Conservation (phyloP, 2,113 vertebrate species). For the Phalacrocorax carbo region DNA sequence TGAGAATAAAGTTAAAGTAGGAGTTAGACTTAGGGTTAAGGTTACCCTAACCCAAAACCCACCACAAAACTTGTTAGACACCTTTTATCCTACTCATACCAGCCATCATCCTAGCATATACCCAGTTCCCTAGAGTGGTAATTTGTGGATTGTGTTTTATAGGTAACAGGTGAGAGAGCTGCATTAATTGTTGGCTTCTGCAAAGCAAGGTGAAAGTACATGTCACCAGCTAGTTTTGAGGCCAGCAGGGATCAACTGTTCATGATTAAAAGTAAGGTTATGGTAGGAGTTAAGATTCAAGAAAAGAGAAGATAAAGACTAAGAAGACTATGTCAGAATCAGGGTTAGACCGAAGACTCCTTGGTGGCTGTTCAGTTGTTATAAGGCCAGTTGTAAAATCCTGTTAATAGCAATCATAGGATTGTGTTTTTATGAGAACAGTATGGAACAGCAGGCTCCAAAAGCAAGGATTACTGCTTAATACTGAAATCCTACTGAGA, state of each 20-base stretch:
- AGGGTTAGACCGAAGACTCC: neutral
- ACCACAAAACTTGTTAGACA: neutral
- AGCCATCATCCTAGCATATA: neutral
- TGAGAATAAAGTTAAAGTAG: neutral
- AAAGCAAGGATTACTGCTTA: neutral
- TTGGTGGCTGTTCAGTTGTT: neutral
- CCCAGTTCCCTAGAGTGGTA: neutral
- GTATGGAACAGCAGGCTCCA: neutral
- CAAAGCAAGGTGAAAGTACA: neutral
- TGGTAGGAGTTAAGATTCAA: neutral
- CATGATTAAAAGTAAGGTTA: neutral
- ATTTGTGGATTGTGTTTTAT: neutral
- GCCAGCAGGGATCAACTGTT: neutral
- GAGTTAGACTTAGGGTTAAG: neutral
- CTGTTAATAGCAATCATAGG: neutral
- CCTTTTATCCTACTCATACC: neutral
- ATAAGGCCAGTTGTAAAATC: neutral
- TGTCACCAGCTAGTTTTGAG: neutral
- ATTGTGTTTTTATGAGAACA: neutral
- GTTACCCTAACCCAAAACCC: neutral
- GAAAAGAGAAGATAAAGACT: neutral
- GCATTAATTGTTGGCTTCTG: neutral
- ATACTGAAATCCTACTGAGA: neutral
- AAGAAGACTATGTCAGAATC: neutral
- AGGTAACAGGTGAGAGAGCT: neutral